Conservation (phyloP, 2,113 vertebrate genomes). For the Gymnocephalus cernua region DNA sequence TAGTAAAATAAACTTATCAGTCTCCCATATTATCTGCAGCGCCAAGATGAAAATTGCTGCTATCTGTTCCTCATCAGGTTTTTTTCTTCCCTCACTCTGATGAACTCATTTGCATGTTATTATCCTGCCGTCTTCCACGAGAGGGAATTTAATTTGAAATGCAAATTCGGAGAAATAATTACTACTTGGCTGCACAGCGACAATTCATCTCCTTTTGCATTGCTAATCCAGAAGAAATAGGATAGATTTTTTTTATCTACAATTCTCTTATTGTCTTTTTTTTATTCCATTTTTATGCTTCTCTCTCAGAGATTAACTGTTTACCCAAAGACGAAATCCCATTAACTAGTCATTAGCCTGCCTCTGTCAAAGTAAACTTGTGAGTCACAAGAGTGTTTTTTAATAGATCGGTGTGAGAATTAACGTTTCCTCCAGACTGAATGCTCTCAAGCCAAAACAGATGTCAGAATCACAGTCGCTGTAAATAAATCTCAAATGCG, state of each 20-base stretch:
- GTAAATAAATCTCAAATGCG: slow-evolving; percentile 25
- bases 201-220: slow-evolving; percentile 13
- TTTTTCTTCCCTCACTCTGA: slow-evolving; percentile 33
- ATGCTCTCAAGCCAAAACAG: slow-evolving; percentile 27
- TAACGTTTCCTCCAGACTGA: slow-evolving; percentile 36
- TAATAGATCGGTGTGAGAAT: slow-evolving; percentile 56
- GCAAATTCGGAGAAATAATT: slow-evolving; percentile 70
- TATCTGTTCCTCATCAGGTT: slow-evolving; percentile 63
- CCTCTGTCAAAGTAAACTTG: slow-evolving; percentile 60
- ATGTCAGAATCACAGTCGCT: slow-evolving; percentile 8
- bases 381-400: slow-evolving; percentile 28
- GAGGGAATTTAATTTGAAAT: slow-evolving; percentile 66
- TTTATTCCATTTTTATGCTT: slow-evolving; percentile 5
- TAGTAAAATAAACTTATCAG: slow-evolving; percentile 60
- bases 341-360: slow-evolving; percentile 50
- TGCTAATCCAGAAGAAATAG: slow-evolving; percentile 36
- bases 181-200: slow-evolving; percentile 8
- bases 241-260: slow-evolving; percentile 12
- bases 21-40: slow-evolving; percentile 30
- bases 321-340: slow-evolving; percentile 42
- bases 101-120: slow-evolving; percentile 77
- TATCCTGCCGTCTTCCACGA: slow-evolving; percentile 49
- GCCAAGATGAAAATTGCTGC: slow-evolving; percentile 27
- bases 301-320: slow-evolving; percentile 26
- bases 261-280: slow-evolving; percentile 10